Evolutionary conservation across 2,888 invertebrate species (phyloP).

Genomic region (Polymixis flavicincta): DNA sequence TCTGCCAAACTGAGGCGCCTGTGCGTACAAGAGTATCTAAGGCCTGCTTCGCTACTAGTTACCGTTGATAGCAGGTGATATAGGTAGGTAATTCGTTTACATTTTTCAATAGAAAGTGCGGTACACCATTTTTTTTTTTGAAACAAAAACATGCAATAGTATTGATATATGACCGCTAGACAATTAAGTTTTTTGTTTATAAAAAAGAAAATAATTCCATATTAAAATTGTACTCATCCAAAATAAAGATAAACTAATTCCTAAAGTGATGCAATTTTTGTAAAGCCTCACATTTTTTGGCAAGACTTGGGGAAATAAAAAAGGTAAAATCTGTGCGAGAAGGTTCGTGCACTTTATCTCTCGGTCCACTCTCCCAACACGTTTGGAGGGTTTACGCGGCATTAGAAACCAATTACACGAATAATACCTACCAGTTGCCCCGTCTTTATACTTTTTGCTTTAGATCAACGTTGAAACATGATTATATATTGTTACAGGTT

Average conservation of each 20-base stretch:
- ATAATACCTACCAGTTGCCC: conserved; percentile 79
- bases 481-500: conserved; percentile 25
- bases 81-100: not conserved
- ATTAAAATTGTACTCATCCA: not conserved
- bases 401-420: conserved; percentile 91
- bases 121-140: not conserved
- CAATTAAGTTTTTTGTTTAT: not conserved
- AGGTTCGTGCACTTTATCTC: conserved; percentile 87
- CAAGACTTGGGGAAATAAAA: conserved; percentile 62
- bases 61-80: conserved; percentile 12
- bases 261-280: conserved; percentile 45
- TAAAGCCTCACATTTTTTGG: conserved; percentile 40
- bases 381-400: conserved; percentile 90
- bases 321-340: conserved; percentile 73
- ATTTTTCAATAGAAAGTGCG: not conserved
- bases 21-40: conserved; percentile 10
- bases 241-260: conserved; percentile 24
- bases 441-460: conserved; percentile 67
- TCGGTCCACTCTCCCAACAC: conserved; percentile 88
- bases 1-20: conserved; percentile 25
- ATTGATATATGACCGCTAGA: not conserved
- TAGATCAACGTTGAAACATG: conserved; percentile 51
- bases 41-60: conserved; percentile 16
- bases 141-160: not conserved
- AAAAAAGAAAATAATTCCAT: not conserved